Base-by-base conservation (phyloP, 2,888 invertebrate genomes). In the Thysanoteuthis rhombus region DNA sequence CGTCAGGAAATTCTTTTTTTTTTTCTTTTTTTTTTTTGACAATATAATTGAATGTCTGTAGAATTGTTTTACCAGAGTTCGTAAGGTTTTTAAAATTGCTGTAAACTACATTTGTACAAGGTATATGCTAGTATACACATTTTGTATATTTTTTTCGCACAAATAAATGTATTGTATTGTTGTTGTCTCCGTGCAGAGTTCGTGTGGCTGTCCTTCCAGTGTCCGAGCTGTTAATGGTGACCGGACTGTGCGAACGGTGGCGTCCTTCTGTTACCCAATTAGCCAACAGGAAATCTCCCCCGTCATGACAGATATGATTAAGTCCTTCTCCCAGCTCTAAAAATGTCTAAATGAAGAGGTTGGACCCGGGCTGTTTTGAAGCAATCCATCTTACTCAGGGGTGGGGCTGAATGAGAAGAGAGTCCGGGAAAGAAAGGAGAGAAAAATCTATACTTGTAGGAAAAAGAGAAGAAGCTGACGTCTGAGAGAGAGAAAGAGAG, bases 261-360 rank as follows among this genome's bases (percentile, higher is more conserved):
- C 75, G 36, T 75, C 75, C n/a, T 75, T 75, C 75, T 75, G 75
- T 19, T 75, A 36, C 16, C 75, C 75, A 75, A 75, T 75, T 75
- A 75, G 36, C 75, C n/a, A 19, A 75, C 75, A 75, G 75, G 75
- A 75, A 75, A 75, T 75, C 75, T 75, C n/a, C n/a, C n/a, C n/a
- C 75, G 75, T n/a, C 75, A n/a, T 75, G 75, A 75, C 75, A 75
- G 75, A 75, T 75, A n/a, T 75, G n/a, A 75, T 75, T 75, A 75
- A 75, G 75, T 75, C n/a, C n/a, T n/a, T 75, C 75, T 75, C n/a
- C 75, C n/a, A 75, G 75, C 75, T n/a, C n/a, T 75, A 36, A 75
- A 75, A 75, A 36, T 75, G n/a, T 75, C n/a, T 75, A 75, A 75
- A 75, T 36, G 75, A 75, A 75, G 75, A 75, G 75, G 75, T 16